Evolutionary conservation across 2,888 invertebrate genomes (phyloP).

Genomic region (Tetragonisca angustula): DNA sequence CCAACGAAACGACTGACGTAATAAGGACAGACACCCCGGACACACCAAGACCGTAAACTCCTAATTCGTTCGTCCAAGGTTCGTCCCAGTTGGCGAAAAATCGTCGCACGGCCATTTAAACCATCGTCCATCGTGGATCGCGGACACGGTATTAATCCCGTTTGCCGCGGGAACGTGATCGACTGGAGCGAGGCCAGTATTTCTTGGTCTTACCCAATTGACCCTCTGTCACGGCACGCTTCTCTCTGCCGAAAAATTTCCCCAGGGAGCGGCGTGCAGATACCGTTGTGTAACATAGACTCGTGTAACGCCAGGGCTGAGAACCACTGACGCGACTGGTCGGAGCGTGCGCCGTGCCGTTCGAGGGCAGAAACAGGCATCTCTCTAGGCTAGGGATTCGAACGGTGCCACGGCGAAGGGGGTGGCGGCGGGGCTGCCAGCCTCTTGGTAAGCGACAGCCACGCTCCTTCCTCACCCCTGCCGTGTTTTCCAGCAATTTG

Average conservation of each 20-base stretch:
- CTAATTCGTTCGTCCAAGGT: neutral
- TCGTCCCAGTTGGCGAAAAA: neutral
- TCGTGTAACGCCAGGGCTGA: slow-evolving; percentile 9
- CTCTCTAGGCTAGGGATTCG: slow-evolving; percentile 60
- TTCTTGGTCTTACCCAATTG: slow-evolving; percentile 44
- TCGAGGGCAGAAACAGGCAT: slow-evolving; percentile 63
- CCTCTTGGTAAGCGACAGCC: slow-evolving; percentile 43
- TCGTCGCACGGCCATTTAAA: neutral
- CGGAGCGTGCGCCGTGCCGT: slow-evolving; percentile 62
- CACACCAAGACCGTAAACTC: neutral
- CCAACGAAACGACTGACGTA: too few relatives aligned
- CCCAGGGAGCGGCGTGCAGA: slow-evolving; percentile 39
- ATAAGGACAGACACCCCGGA: too few relatives aligned
- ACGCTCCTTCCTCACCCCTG: slow-evolving; percentile 14
- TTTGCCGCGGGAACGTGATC: slow-evolving; percentile 6
- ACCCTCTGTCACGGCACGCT: slow-evolving; percentile 43
- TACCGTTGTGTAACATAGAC: too few relatives aligned
- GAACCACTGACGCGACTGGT: slow-evolving; percentile 42
- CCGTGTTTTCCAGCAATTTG: slow-evolving; percentile 31
- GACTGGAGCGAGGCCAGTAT: slow-evolving; percentile 13
- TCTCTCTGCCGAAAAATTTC: slow-evolving; percentile 51
- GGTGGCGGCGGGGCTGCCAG: slow-evolving; percentile 40
- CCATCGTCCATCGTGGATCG: neutral
- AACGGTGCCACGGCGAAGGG: slow-evolving; percentile 43
- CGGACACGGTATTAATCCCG: neutral